Percentiles rank a stretch among this genome's conserved stretches.
phyloP scores from a whole-genome alignment of 2,888 invertebrate species.

The Lepidochitona cinerea region DNA sequence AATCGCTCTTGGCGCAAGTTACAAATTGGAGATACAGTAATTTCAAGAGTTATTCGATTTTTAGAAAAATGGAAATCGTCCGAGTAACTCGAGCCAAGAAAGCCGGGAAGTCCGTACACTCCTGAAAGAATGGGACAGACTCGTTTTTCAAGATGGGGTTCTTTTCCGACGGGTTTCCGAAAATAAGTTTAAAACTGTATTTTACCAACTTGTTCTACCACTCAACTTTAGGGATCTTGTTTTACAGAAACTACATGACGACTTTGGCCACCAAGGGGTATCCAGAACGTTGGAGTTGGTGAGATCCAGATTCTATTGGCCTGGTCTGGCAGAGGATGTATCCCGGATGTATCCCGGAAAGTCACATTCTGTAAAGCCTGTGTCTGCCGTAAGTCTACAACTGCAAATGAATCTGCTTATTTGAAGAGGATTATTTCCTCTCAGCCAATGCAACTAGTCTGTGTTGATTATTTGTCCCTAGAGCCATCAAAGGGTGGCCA shows the following conservation, averaged over 20 bases:
- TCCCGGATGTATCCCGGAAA: not conserved
- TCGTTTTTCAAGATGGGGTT: not conserved
- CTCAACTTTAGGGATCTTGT: not conserved
- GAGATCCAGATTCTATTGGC: slow-evolving; percentile 15
- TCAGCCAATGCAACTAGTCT: not conserved
- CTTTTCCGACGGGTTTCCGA: not conserved
- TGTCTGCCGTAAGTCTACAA: not conserved
- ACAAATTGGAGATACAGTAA: not conserved
- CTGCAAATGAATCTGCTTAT: not conserved
- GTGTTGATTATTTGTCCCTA: not conserved
- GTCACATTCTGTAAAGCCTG: not conserved
- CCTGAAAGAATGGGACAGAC: not conserved
- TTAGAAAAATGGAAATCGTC: not conserved
- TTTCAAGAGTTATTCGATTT: not conserved
- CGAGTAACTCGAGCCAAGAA: not conserved
- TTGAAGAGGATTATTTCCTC: not conserved
- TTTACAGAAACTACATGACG: slow-evolving; percentile 5
- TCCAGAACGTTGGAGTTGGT: slow-evolving; percentile 12
- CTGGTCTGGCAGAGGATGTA: slow-evolving; percentile 14
- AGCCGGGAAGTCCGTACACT: not conserved
- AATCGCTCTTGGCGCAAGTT: not conserved
- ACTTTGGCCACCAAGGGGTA: slow-evolving; percentile 15
- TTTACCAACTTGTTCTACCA: slow-evolving; percentile 1
- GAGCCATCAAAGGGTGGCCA: not conserved
- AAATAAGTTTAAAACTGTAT: not conserved